Percentiles rank a stretch among this genome's conserved stretches.
These are phyloP conservation scores for Ploceus nigricollis DNA, from an alignment of 2,113 vertebrate species.

Conservation along the genomic window DNA sequence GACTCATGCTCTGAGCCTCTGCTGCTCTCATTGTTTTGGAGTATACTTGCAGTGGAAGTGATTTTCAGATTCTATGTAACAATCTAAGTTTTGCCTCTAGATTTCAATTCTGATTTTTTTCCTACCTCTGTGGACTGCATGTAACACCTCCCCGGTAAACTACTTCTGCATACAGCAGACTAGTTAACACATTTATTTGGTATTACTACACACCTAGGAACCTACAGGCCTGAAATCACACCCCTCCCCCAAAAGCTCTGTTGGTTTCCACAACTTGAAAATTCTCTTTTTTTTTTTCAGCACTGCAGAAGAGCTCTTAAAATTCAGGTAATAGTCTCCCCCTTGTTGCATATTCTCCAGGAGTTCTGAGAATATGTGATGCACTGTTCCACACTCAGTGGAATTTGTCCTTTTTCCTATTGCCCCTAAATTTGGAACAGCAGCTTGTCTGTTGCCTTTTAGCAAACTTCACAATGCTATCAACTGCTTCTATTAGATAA, in stretches of 20 bases:
- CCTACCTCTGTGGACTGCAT: accelerated
- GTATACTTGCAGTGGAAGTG: neutral
- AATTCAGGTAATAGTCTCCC: neutral
- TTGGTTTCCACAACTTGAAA: neutral
- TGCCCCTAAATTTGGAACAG: neutral
- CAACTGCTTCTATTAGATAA: neutral
- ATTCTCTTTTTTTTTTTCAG: neutral
- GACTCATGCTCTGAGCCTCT: neutral
- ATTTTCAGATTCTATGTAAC: neutral
- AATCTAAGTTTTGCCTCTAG: neutral
- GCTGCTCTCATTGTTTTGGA: neutral
- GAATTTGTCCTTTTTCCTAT: neutral
- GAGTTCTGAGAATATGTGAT: neutral
- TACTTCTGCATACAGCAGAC: neutral
- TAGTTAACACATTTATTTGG: neutral
- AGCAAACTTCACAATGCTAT: neutral
- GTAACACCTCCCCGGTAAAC: neutral
- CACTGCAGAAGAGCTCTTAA: neutral
- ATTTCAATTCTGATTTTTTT: neutral
- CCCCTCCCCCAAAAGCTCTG: neutral
- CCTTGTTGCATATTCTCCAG: neutral
- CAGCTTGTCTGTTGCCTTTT: neutral
- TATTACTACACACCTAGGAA: neutral
- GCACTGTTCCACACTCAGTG: neutral
- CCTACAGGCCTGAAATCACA: neutral